Base-by-base conservation (phyloP, 1,140 invertebrate genomes). In the Pseudoatta argentina region DNA sequence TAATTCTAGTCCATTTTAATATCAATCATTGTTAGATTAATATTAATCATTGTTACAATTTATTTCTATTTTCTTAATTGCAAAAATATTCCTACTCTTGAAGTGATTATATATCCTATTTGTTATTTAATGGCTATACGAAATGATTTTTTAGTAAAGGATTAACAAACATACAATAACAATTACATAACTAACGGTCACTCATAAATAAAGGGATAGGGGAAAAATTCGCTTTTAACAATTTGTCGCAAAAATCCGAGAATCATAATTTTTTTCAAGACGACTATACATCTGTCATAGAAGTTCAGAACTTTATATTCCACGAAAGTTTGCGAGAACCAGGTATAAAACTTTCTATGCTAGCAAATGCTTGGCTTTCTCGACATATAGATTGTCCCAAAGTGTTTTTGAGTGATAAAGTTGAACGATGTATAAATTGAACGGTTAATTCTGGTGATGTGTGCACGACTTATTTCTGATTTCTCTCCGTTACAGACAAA, bases 221-320 rank as follows among this genome's bases (percentile, higher is more conserved):
- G 8, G 8, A 2, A n/a, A 21, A 24, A 27, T 44, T 48, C 18
- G 1, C 21, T 77, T 18, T 48, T 18, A 27, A 61, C 6, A 27
- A 61, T 77, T 77, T n/a, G 21, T 18, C 14, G 21, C 14, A 27
- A 48, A 77, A 63, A 3, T 8, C 8, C 24, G 39, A 53, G 30
- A 55, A 39, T 48, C 1, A 63, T 57, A 18, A 39, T 27, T 24
- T 39, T 34, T 34, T 79, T 16, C 16, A 24, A 48, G 18, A n/a
- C 16, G 12, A 21, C 48, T 69, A 69, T 55, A 79, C 27, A 69
- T 30, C 27, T 34, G 27, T 3, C 3, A 24, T n/a, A 55, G 1
- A 66, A 78, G 63, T 79, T 79, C 16, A 6, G 8, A 78, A 78
- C 63, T 79, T 69, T 18, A 3, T 69, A 16, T 14, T 66, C 3